Base-by-base conservation (phyloP, 30 jellyfish, hydroid and myxozoan species). In the Mastigias papua region DNA sequence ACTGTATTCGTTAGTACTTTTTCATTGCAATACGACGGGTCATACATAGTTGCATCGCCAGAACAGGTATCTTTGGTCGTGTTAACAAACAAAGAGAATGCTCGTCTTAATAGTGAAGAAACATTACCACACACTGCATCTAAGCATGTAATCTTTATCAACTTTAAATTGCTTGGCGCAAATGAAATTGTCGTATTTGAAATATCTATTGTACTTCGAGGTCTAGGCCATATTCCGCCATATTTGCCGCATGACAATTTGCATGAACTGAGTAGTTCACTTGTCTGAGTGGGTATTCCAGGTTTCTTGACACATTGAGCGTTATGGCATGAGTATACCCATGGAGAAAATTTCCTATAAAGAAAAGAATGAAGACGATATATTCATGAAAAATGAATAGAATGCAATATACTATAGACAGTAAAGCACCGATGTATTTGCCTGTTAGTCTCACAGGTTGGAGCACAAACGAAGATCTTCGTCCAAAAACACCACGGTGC, bases 221-320 rank as follows among this genome's bases (percentile, higher is more conserved):
- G 98, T 79, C 80, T 92, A 11, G 98, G 98, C 92, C 92, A 92
- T 19, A 92, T 51, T 69, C 92, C 86, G 19, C 95, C 92, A 70
- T 23, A 85, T 37, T 60, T 31, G 2, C 98, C 98, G 46, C 98
- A 92, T 42, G 96, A 64, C 49, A 81, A 25, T 76, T 92, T 92
- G 82, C 98, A 92, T 1, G 94, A 48, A 16, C 83, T 69, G 71
- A 83, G 86, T 31, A 67, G 78, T 34, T 83, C 86, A 13, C 42
- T 4, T 49, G 81, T 32, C 51, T 50, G 69, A 28, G 46, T 72
- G 21, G 92, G 92, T 22, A 23, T 27, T 9, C 92, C 92, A 19
- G 61, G 69, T 20, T 48, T 58, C 81, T 83, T 83, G 70, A 69
- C 31, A 69, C 92, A 83, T 35, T 75, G 81, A 46, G 70, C 66